A percentile compares a stretch with the other conserved stretches of the same genome.
phyloP scores from a whole-genome alignment of 2,888 invertebrate genomes.

The Drosophila fulvimacula region DNA sequence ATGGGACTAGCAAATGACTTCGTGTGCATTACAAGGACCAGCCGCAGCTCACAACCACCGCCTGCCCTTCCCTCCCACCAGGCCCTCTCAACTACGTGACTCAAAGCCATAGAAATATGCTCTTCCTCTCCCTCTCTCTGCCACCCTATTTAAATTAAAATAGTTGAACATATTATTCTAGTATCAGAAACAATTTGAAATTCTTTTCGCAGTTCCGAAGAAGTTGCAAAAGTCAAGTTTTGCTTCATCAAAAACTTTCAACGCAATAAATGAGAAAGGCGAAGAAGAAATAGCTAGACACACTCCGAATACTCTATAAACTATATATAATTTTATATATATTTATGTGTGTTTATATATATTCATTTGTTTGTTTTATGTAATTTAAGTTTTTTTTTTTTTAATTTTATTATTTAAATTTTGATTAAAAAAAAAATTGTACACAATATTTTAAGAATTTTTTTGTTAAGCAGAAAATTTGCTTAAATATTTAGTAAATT shows the following conservation, averaged over 20 bases:
- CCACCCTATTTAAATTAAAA: neutral
- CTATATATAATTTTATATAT: neutral
- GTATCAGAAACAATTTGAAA: neutral
- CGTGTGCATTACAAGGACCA: conserved; percentile 16
- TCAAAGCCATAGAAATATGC: conserved; percentile 7
- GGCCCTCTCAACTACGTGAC: conserved; percentile 7
- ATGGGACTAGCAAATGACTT: conserved; percentile 30
- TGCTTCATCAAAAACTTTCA: neutral
- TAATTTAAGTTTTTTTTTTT: too few relatives aligned
- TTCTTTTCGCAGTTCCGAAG: neutral
- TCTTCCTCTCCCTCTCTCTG: neutral
- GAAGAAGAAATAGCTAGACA: neutral
- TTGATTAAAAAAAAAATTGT: too few relatives aligned
- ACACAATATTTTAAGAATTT: too few relatives aligned
- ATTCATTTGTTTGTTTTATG: neutral
- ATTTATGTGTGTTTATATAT: neutral
- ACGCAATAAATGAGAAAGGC: neutral
- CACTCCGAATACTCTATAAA: neutral
- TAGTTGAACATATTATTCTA: neutral
- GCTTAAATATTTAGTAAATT: too few relatives aligned
- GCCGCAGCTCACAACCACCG: neutral
- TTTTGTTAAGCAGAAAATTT: too few relatives aligned
- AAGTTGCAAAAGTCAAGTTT: neutral
- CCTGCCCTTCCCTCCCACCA: too few relatives aligned
- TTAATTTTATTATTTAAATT: too few relatives aligned